phyloP scores from a whole-genome alignment of 2,888 invertebrate species.

The Rhingia rostrata region DNA sequence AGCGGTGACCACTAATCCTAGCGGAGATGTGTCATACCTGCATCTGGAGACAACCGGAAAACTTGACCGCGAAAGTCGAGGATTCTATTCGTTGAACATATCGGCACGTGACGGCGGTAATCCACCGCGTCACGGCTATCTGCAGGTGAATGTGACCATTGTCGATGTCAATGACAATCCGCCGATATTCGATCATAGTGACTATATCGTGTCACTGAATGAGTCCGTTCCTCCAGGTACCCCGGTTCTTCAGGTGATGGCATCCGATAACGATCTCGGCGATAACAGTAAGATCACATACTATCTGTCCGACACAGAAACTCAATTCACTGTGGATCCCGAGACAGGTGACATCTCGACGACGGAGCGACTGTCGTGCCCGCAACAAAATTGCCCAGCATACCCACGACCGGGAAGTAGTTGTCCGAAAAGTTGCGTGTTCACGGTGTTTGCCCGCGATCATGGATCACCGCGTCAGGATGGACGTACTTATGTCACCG shows the following conservation, averaged over 20 bases:
- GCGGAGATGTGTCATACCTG: conserved; percentile 94
- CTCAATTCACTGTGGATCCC: conserved; percentile 95
- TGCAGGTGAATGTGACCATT: conserved; percentile 95
- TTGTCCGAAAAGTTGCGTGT: conserved; percentile 96
- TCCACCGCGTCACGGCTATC: conserved; percentile 91
- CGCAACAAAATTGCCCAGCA: conserved; percentile 90
- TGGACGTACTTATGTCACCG: conserved; percentile 95
- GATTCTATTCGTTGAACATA: conserved; percentile 93
- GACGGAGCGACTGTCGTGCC: conserved; percentile 90
- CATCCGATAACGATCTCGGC: conserved; percentile 95
- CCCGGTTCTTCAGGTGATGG: conserved; percentile 94
- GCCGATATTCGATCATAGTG: conserved; percentile 96
- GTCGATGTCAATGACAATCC: conserved; percentile 97
- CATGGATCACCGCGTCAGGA: conserved; percentile 95
- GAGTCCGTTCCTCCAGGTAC: conserved; percentile 97
- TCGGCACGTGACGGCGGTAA: conserved; percentile 94
- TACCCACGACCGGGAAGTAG: conserved; percentile 83
- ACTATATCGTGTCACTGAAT: conserved; percentile 95
- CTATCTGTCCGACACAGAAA: conserved; percentile 92
- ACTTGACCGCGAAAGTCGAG: conserved; percentile 94
- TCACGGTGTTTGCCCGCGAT: conserved; percentile 96
- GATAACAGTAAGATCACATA: conserved; percentile 97
- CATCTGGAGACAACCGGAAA: conserved; percentile 96
- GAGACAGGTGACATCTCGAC: conserved; percentile 95
- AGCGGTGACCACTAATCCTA: conserved; percentile 93